Base-by-base conservation (phyloP, 1,140 invertebrate genomes). In the Drosophila kepulauana region DNA sequence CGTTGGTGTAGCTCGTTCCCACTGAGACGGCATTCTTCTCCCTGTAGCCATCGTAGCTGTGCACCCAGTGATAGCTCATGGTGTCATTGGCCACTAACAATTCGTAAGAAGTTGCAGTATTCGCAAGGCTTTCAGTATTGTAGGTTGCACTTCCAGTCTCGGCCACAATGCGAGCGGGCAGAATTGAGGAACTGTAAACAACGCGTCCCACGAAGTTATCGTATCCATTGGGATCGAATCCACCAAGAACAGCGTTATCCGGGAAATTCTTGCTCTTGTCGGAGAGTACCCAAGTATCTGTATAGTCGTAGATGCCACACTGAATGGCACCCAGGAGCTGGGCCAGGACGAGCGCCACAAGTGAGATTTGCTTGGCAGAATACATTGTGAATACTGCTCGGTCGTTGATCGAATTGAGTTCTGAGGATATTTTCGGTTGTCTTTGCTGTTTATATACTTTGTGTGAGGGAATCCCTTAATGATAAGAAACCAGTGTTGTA, bases 1-100 rank as follows among this genome's bases (percentile, higher is more conserved):
- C 72, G 33, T 74, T 68, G 16, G 1, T 0, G 1, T 8, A 0
- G 8, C 41, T 70, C 1, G 82, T 86, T 11, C 82, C 82, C 16
- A 86, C 82, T 0, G 64, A 33, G 1, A 86, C 82, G 6, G 82
- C 79, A 52, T 81, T 79, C n/a, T 43, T 61, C 41, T 81, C 82
- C 6, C 62, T 54, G 45, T 25, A 81, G 7, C 82, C 82, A 46
- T 86, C 82, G 49, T 30, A 86, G 52, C 82, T 86, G 33, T 58
- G 78, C 5, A 67, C 33, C 82, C 82, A 86, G 1, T 70, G 5
- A 35, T 86, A 86, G 52, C 65, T 68, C 5, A 85, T 33, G 8
- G 81, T 85, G 20, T 35, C 63, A 25, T 85, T 85, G 66, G 28
- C 28, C 7, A 81, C 64, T 33, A 85, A 38, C 1, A 85, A 16